Percentiles rank a stretch among this genome's conserved stretches.
Conservation (phyloP, 1,140 invertebrate species). For the Sitobion miscanthi region DNA sequence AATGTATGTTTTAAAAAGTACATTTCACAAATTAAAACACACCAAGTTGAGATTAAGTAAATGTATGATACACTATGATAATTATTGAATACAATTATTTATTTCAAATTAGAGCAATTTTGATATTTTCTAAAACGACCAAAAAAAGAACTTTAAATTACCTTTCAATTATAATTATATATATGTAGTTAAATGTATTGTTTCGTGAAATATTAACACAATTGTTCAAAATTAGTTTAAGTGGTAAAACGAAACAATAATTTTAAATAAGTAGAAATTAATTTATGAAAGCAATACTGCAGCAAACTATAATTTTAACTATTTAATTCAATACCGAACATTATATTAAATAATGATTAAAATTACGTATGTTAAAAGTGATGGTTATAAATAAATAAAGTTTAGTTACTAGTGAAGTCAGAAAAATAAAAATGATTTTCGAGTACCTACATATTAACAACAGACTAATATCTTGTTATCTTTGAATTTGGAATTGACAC, state of each 20-base stretch:
- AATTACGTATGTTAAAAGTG: not conserved
- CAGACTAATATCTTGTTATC: not conserved
- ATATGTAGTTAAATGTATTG: not conserved
- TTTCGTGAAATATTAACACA: not conserved
- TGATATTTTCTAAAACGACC: not conserved
- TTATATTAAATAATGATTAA: not conserved
- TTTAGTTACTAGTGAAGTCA: not conserved
- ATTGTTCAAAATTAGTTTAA: not conserved
- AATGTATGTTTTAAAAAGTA: not conserved
- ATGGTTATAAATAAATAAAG: not conserved
- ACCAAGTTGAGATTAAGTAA: not conserved
- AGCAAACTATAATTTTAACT: not conserved
- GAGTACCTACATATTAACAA: not conserved
- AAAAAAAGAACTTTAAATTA: not conserved
- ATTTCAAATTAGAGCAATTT: not conserved
- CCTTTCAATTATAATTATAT: not conserved
- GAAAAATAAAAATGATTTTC: not conserved
- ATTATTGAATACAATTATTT: not conserved
- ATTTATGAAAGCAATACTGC: not conserved
- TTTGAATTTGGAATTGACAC: not conserved
- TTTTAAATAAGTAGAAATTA: not conserved
- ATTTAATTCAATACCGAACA: not conserved
- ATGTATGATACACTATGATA: not conserved
- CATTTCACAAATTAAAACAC: not conserved
- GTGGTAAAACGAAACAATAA: not conserved